Evolutionary conservation across 2,113 vertebrate species (phyloP), one percentile per base, ranked within the genome.

Genomic region (Pelodiscus sinensis): DNA sequence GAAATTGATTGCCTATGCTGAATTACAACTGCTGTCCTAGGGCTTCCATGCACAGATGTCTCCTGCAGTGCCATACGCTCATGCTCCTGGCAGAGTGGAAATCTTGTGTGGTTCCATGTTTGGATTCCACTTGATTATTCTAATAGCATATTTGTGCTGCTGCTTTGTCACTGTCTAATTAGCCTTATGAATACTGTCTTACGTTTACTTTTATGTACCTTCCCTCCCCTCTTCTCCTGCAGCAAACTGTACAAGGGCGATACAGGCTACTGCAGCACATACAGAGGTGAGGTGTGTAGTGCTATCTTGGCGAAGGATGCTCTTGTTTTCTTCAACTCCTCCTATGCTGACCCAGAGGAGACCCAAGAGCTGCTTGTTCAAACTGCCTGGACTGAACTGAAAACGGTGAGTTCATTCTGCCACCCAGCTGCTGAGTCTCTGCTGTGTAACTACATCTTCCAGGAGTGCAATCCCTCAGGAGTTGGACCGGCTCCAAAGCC

Each of bases 301-400:
- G 62, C 88, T 22, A 82, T 98, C 62, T 97, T 99, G 93, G 97
- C 54, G 1, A 98, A 97, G 29, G 98, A 98, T 19, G 92, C 97
- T 19, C 98, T 99, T 93, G 98, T 99, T 90, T 99, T 99, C 98
- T 99, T 99, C 96, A 99, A 99, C 97, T 98, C 98, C 84, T 99
- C 99, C 68, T 98, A 98, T 65, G 92, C 95, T 19, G 98, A 99
- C 90, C 98, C 99, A 0, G 99, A 99, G 98, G 98, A 99, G 91
- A 97, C 97, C 57, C 99, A 99, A 95, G 99, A 99, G 95, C 98
- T 98, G 62, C 97, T 99, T 97, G 98, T 98, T 25, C 98, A 98
- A 94, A 98, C 97, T 16, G 98, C 98, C 89, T 99, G 98, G 99
- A 96, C 95, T 2, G 98, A 99, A 86, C 96, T 99, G 89, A 98